Evolutionary conservation across 2,797 vertebrate genomes (phyloP).

Genomic region (Microchirus variegatus): DNA sequence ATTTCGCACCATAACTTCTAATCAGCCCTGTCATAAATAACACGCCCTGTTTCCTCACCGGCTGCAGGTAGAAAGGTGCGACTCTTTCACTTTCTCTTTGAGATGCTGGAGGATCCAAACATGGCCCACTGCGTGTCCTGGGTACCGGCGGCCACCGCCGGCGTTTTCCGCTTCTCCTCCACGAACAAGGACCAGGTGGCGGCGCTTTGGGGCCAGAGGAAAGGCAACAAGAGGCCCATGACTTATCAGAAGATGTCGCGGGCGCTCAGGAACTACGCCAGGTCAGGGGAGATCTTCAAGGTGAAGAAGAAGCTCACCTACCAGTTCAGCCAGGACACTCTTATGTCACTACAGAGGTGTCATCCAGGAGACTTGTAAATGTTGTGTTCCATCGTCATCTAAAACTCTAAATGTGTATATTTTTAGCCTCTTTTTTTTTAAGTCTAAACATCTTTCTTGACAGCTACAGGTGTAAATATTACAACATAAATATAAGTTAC

Average conservation of each 20-base stretch:
- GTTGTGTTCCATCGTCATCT: too few relatives aligned
- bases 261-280: conserved; percentile 84
- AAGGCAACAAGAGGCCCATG: conserved; percentile 85
- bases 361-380: conserved; percentile 12
- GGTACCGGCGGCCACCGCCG: conserved; percentile 73
- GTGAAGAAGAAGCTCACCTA: conserved; percentile 87
- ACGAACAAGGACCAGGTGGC: conserved; percentile 83
- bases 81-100: conserved; percentile 85
- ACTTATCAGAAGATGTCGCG: conserved; percentile 88
- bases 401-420: too few relatives aligned
- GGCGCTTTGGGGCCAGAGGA: conserved; percentile 81
- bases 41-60: conserved; percentile 21
- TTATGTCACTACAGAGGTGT: conserved; percentile 65
- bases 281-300: conserved; percentile 84
- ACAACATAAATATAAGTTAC: conserved; percentile 14
- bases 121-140: conserved; percentile 85
- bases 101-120: conserved; percentile 82
- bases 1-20: too few relatives aligned
- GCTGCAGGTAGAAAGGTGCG: conserved; percentile 79
- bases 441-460: neutral
- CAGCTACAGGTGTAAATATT: conserved; percentile 34
- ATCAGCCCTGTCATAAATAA: neutral
- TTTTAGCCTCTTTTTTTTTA: neutral
- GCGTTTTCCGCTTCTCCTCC: conserved; percentile 84
- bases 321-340: conserved; percentile 76